Evolutionary conservation across 2,888 invertebrate genomes (phyloP).

Genomic region (Andrena praecox): DNA sequence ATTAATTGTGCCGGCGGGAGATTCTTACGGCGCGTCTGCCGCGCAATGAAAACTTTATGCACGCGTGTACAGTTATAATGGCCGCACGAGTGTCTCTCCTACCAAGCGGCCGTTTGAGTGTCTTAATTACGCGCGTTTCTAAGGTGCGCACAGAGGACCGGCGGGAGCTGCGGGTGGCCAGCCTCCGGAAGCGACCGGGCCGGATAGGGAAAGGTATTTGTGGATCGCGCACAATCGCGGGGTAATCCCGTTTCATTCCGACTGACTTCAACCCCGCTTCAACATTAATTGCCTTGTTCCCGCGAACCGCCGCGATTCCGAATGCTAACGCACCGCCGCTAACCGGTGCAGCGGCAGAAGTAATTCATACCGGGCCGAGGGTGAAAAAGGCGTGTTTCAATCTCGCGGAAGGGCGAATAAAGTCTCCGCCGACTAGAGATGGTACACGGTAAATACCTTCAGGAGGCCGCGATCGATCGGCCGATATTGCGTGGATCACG

Average conservation of each 20-base stretch:
- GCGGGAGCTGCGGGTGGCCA: background rate
- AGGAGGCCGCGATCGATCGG: background rate
- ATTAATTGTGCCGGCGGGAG: slow-evolving; percentile 34
- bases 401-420: slow-evolving; percentile 6
- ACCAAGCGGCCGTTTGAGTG: slow-evolving; percentile 50
- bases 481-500: background rate
- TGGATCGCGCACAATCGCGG: slow-evolving; percentile 53
- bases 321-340: slow-evolving; percentile 7
- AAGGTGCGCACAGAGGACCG: slow-evolving; percentile 35
- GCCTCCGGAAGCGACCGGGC: slow-evolving; percentile 4
- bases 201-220: slow-evolving; percentile 46
- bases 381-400: slow-evolving; percentile 12
- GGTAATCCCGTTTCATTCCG: slow-evolving; percentile 67
- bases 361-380: slow-evolving; percentile 4
- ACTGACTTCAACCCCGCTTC: slow-evolving; percentile 56
- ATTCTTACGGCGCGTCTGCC: slow-evolving; percentile 36
- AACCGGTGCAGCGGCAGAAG: slow-evolving; percentile 10
- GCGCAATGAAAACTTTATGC: slow-evolving; percentile 17
- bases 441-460: background rate
- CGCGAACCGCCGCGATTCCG: slow-evolving; percentile 32
- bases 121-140: slow-evolving; percentile 67
- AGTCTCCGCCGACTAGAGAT: background rate
- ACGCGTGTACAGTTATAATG: slow-evolving; percentile 34
- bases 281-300: slow-evolving; percentile 60
- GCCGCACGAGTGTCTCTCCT: slow-evolving; percentile 39